Percentiles rank a stretch among this genome's conserved stretches.
Evolutionary conservation across 2,888 invertebrate species (phyloP).

Genomic region (Plagodis pulveraria): DNA sequence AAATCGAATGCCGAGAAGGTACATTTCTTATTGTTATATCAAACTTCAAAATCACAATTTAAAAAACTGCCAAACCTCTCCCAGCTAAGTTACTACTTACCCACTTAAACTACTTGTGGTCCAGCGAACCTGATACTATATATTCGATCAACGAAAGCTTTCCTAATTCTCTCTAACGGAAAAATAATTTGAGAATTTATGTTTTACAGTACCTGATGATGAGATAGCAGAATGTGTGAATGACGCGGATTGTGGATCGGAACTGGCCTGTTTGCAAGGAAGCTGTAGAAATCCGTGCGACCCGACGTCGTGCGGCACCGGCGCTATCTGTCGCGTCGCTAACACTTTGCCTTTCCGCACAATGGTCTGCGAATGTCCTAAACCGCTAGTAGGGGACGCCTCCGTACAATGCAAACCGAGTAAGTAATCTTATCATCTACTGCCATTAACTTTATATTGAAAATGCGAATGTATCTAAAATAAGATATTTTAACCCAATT

Average conservation of each 20-base stretch:
- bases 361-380: slow-evolving; percentile 94
- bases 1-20: slow-evolving; percentile 87
- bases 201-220: slow-evolving; percentile 71
- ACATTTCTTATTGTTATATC: background rate
- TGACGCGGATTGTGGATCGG: slow-evolving; percentile 94
- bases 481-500: background rate
- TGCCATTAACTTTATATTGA: background rate
- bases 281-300: slow-evolving; percentile 92
- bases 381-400: slow-evolving; percentile 93
- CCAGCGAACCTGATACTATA: no score
- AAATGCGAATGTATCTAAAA: background rate
- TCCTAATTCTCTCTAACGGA: background rate
- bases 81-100: no score
- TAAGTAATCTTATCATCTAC: slow-evolving; percentile 74
- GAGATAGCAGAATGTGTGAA: slow-evolving; percentile 89
- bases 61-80: no score
- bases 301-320: slow-evolving; percentile 91
- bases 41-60: no score
- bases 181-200: background rate
- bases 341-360: slow-evolving; percentile 94
- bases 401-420: slow-evolving; percentile 93
- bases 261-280: slow-evolving; percentile 92
- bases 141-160: background rate
- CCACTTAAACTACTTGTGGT: no score
- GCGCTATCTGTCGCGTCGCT: slow-evolving; percentile 93